These are phyloP conservation scores for Embidobia sp. DNA, from an alignment of 2,888 invertebrate genomes.

Conservation along the genomic window DNA sequence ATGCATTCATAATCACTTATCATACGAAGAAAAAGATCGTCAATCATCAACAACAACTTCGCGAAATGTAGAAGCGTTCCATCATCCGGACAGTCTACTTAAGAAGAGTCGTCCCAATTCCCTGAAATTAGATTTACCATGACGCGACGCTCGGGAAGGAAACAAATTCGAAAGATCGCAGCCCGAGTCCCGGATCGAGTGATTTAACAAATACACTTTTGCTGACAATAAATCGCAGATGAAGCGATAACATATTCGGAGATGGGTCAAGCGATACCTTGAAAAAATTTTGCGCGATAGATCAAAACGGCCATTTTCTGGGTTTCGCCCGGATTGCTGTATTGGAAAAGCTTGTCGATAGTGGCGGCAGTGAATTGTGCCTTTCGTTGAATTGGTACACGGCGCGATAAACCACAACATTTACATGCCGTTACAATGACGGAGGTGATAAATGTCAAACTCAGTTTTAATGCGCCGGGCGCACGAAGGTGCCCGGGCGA, in stretches of 20 bases:
- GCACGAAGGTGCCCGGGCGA: conserved; percentile 29
- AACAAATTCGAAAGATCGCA: no score
- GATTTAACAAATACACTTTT: no score
- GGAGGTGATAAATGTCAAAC: conserved; percentile 58
- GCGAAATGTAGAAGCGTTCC: conserved; percentile 13
- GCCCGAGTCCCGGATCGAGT: no score
- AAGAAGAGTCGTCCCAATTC: conserved; percentile 2
- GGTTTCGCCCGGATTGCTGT: conserved; percentile 38
- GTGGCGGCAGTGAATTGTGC: conserved; percentile 55
- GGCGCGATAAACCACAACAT: conserved; percentile 60
- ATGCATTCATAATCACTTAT: conserved; percentile 45
- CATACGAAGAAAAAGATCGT: conserved; percentile 35
- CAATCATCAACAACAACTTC: conserved; percentile 34
- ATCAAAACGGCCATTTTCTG: conserved; percentile 46
- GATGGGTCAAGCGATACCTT: not conserved
- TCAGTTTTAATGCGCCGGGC: conserved; percentile 52
- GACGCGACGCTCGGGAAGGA: no score
- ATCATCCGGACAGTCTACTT: conserved; percentile 18
- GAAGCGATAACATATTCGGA: no score
- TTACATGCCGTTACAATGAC: conserved; percentile 58
- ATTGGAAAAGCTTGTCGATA: conserved; percentile 62
- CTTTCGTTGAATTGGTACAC: conserved; percentile 60
- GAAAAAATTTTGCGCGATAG: conserved; percentile 13
- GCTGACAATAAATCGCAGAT: not conserved
- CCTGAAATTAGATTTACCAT: not conserved